phyloP scores from a whole-genome alignment of 2,797 vertebrate genomes.

The Neostethus bicornis region DNA sequence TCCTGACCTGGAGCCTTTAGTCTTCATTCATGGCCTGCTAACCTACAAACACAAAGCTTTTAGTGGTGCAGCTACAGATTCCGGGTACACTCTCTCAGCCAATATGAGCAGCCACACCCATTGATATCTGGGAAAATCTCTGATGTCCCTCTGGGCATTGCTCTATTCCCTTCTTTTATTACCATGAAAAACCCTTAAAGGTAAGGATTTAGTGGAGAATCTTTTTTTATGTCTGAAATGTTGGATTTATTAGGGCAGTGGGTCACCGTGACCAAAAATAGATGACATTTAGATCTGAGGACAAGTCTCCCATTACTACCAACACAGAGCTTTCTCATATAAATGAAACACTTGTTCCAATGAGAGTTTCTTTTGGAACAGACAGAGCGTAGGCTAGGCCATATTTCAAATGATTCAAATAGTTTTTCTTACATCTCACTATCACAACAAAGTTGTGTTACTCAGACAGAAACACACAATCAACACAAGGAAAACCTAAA shows the following conservation, averaged over 20 bases:
- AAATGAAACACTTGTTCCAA: background rate
- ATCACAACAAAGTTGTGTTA: no score
- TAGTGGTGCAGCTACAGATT: background rate
- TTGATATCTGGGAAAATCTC: background rate
- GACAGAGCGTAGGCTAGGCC: no score
- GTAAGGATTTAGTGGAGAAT: background rate
- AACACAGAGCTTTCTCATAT: background rate
- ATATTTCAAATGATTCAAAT: slow-evolving; percentile 5
- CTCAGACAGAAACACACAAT: no score
- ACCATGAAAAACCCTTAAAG: background rate
- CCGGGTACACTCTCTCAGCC: background rate
- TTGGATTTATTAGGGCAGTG: background rate
- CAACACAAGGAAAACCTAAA: no score
- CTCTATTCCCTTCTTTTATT: background rate
- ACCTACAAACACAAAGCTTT: background rate
- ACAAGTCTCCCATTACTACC: background rate
- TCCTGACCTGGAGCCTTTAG: background rate
- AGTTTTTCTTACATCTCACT: no score
- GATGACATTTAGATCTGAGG: background rate
- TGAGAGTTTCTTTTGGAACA: background rate
- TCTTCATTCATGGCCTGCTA: background rate
- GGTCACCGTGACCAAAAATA: slow-evolving; percentile 1
- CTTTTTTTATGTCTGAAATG: background rate
- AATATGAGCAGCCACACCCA: background rate
- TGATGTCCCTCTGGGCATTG: background rate